phyloP scores from a whole-genome alignment of 2,113 vertebrate genomes.

The Mirounga angustirostris region DNA sequence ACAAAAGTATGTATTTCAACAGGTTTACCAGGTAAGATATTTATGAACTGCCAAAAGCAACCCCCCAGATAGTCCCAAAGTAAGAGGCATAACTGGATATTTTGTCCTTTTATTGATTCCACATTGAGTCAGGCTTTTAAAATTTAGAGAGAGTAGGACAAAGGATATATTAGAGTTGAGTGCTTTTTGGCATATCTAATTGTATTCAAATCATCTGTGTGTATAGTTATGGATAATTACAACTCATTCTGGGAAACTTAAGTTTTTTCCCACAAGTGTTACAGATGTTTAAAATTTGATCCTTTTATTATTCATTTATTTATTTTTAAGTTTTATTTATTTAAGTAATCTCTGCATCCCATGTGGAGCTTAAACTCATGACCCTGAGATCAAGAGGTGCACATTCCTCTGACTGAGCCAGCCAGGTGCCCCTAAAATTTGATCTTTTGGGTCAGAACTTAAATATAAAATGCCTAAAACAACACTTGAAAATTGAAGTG shows the following conservation, averaged over 20 bases:
- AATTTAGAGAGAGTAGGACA: neutral
- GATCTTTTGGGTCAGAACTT: conserved; percentile 28
- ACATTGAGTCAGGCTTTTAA: conserved; percentile 36
- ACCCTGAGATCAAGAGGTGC: neutral
- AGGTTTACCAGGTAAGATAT: conserved; percentile 74
- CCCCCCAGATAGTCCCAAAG: conserved; percentile 74
- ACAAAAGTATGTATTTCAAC: neutral
- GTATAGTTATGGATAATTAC: neutral
- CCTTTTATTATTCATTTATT: neutral
- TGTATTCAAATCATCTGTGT: conserved; percentile 12
- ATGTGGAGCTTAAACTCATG: neutral
- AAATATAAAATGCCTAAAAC: conserved; percentile 52
- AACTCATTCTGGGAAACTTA: conserved; percentile 35
- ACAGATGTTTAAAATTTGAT: conserved; percentile 43
- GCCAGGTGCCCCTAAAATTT: neutral
- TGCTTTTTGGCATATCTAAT: conserved; percentile 11
- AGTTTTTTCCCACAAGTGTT: neutral
- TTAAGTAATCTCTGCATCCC: neutral
- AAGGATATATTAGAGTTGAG: conserved; percentile 31
- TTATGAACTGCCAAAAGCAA: conserved; percentile 77
- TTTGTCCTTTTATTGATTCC: conserved; percentile 74
- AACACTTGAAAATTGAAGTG: conserved; percentile 1
- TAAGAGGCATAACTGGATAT: conserved; percentile 72
- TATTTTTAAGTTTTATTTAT: neutral
- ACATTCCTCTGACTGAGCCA: neutral